Evolutionary conservation across 2,888 invertebrate species (phyloP).

Genomic region (Phoenoteleia sp.): DNA sequence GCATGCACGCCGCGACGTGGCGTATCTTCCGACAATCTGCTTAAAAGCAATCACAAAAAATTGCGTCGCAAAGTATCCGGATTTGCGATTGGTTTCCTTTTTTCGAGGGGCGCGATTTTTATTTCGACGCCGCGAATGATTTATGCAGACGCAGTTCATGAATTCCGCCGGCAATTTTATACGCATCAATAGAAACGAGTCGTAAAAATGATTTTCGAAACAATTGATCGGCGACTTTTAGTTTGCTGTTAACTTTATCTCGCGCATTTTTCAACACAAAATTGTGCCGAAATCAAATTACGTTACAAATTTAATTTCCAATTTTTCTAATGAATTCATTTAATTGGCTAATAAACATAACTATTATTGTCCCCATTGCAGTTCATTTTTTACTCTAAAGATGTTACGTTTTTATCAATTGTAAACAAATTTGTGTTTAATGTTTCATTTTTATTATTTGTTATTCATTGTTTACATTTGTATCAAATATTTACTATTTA

Average conservation of each 20-base stretch:
- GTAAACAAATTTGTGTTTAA: too few relatives aligned
- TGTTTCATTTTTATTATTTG: too few relatives aligned
- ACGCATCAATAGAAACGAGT: neutral
- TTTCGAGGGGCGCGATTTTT: neutral
- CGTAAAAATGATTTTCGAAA: neutral
- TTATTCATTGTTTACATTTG: too few relatives aligned
- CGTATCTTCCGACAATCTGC: slow-evolving; percentile 28
- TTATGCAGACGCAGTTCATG: neutral
- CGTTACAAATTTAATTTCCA: neutral
- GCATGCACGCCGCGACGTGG: slow-evolving; percentile 10
- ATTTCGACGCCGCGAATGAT: neutral
- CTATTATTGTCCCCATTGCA: too few relatives aligned
- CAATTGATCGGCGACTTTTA: slow-evolving; percentile 13
- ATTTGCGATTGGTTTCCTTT: neutral
- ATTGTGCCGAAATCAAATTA: slow-evolving; percentile 8
- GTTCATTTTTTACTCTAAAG: too few relatives aligned
- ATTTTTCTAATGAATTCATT: slow-evolving; percentile 17
- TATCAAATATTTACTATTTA: too few relatives aligned
- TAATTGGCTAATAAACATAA: neutral
- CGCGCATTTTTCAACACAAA: neutral
- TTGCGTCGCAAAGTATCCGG: neutral
- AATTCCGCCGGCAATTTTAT: neutral
- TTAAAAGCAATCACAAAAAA: slow-evolving; percentile 25
- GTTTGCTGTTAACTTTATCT: slow-evolving; percentile 12
- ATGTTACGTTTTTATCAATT: too few relatives aligned